Evolutionary conservation across 2,888 invertebrate species (phyloP).

Genomic region (Epirrita christyi): DNA sequence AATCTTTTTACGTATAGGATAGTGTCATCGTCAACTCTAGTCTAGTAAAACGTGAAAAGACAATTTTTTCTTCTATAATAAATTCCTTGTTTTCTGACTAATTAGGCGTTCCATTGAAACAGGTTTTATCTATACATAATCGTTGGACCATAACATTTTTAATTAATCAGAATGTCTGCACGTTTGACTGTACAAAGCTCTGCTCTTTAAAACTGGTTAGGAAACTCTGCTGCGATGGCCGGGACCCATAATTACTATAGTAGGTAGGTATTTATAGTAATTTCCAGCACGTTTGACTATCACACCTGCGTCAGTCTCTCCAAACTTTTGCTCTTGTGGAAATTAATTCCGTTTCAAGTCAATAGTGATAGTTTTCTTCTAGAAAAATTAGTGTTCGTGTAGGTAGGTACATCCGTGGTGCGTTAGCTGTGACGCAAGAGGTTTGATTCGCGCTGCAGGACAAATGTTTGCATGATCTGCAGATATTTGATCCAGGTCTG

Average conservation of each 20-base stretch:
- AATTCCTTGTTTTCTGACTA: conserved; percentile 10
- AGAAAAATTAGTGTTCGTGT: too few relatives aligned
- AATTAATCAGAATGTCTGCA: conserved; percentile 16
- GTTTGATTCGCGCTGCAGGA: too few relatives aligned
- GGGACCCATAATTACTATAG: background rate
- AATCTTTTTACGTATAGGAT: too few relatives aligned
- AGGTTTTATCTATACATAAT: conserved; percentile 15
- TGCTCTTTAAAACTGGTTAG: conserved; percentile 13
- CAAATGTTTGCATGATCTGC: too few relatives aligned
- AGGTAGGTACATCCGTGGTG: too few relatives aligned
- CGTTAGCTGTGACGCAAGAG: too few relatives aligned
- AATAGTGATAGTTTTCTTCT: too few relatives aligned
- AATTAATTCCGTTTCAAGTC: too few relatives aligned
- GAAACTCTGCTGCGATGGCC: conserved; percentile 1
- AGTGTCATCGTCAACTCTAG: background rate
- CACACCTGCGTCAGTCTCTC: too few relatives aligned
- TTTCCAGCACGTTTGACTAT: too few relatives aligned
- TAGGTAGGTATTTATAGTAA: background rate
- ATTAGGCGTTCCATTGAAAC: conserved; percentile 15
- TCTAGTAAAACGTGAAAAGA: background rate
- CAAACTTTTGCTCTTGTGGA: too few relatives aligned
- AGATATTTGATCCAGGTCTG: too few relatives aligned
- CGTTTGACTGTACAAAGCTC: background rate
- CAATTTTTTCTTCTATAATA: conserved; percentile 1
- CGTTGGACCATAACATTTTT: conserved; percentile 7